A percentile compares a stretch with the other conserved stretches of the same genome.
Evolutionary conservation across 92 coral and sea anemone species (phyloP).

Genomic region (Porites evermanni): DNA sequence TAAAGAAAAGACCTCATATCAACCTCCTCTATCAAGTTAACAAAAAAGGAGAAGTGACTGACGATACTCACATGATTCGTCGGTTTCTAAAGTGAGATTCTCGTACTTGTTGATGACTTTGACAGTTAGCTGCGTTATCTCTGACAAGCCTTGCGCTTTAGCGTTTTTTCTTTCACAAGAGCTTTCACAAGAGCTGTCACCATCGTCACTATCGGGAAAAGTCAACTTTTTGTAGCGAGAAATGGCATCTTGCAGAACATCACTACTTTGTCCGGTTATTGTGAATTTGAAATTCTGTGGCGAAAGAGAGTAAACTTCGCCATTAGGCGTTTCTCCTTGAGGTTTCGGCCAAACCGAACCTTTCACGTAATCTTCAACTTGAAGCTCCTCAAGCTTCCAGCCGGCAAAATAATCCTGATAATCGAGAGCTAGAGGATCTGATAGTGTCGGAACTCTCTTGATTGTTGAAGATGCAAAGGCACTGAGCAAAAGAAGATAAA

Average conservation of each 20-base stretch:
- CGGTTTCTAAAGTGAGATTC: constrained; percentile 76
- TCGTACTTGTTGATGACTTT: constrained; percentile 74
- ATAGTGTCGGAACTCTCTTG: constrained; percentile 46
- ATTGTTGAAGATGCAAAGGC: constrained; percentile 29
- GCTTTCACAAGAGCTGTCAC: neutral
- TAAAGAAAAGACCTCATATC: no score
- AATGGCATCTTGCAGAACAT: constrained; percentile 79
- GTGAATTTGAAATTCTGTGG: constrained; percentile 66
- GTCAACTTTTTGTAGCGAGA: constrained; percentile 73
- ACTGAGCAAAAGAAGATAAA: constrained; percentile 14
- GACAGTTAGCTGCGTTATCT: constrained; percentile 56
- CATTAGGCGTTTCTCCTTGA: constrained; percentile 62
- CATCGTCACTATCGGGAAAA: constrained; percentile 65
- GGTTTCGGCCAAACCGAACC: constrained; percentile 96
- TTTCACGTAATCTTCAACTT: constrained; percentile 73
- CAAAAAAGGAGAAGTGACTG: neutral
- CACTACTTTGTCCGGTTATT: constrained; percentile 66
- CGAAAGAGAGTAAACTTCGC: constrained; percentile 53
- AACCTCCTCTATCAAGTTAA: neutral
- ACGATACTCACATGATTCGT: constrained; percentile 86
- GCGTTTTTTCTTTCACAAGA: constrained; percentile 9
- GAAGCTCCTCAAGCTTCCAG: constrained; percentile 42
- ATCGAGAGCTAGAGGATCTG: constrained; percentile 68
- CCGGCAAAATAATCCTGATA: neutral
- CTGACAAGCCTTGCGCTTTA: constrained; percentile 21